Conservation (phyloP, 2,888 invertebrate genomes). For the Conops quadrifasciatus region DNA sequence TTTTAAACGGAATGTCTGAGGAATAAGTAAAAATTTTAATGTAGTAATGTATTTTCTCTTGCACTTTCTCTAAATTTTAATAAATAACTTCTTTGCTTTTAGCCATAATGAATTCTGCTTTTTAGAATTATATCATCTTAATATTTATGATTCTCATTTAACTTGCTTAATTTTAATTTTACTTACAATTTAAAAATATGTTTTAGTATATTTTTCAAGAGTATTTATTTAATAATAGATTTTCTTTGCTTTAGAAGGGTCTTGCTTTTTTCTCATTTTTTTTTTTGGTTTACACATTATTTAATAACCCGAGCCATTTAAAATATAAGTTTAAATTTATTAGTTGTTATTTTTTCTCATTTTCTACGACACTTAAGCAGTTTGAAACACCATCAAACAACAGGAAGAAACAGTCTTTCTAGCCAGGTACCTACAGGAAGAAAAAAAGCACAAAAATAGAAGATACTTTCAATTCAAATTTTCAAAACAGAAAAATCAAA, state of each 20-base stretch:
- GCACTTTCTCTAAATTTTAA: too few relatives aligned
- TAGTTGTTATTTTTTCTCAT: conserved; percentile 22
- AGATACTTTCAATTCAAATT: too few relatives aligned
- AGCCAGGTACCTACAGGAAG: conserved; percentile 64
- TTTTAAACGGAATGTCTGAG: too few relatives aligned
- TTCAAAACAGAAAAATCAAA: too few relatives aligned
- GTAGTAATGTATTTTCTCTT: too few relatives aligned
- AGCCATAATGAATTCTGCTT: too few relatives aligned
- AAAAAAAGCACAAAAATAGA: background rate
- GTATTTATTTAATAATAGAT: conserved; percentile 25
- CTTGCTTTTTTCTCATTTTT: conserved; percentile 10
- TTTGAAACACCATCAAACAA: conserved; percentile 66
- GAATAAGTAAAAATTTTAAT: too few relatives aligned
- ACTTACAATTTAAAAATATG: background rate
- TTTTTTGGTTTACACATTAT: conserved; percentile 6
- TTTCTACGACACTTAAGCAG: conserved; percentile 54
- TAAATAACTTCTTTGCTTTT: too few relatives aligned
- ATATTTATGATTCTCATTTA: too few relatives aligned
- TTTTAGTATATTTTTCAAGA: conserved; percentile 27
- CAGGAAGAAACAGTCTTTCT: conserved; percentile 67
- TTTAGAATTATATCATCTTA: too few relatives aligned
- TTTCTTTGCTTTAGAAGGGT: background rate
- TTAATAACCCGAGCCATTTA: conserved; percentile 21
- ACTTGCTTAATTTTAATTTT: conserved; percentile 7
- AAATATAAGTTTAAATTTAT: background rate